phyloP scores from a whole-genome alignment of 2,113 vertebrate species.

The Pachypanchax playfairii region DNA sequence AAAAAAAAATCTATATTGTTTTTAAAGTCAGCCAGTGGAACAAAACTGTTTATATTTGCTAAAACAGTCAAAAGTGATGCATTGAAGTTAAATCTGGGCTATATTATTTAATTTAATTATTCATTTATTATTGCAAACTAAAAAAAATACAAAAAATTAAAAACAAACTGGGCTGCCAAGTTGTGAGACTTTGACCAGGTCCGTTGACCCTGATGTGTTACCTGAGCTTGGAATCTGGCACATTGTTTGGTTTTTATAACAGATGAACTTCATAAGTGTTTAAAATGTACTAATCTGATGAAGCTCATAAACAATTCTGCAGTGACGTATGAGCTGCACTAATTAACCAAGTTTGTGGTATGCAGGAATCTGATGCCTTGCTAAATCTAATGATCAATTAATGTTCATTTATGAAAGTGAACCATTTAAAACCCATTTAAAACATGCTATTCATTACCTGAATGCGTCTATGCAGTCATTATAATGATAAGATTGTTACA shows the following conservation, averaged over 20 bases:
- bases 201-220: too few species aligned
- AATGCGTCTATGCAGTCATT: background rate
- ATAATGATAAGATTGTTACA: too few species aligned
- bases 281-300: background rate
- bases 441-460: background rate
- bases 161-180: too few species aligned
- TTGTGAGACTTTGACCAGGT: too few species aligned
- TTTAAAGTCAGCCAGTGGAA: background rate
- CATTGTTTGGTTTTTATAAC: background rate
- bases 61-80: too few species aligned
- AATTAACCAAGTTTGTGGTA: background rate
- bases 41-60: background rate
- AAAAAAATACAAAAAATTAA: too few species aligned
- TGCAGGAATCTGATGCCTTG: background rate
- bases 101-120: too few species aligned
- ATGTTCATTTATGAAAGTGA: background rate
- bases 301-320: background rate
- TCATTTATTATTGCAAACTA: too few species aligned
- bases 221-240: too few species aligned
- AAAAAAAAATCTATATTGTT: background rate
- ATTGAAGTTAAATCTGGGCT: too few species aligned
- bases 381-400: background rate
- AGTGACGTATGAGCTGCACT: background rate
- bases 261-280: background rate
- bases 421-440: background rate